Base-by-base conservation (phyloP, 2,113 vertebrate species). In the Perca schrenkii region DNA sequence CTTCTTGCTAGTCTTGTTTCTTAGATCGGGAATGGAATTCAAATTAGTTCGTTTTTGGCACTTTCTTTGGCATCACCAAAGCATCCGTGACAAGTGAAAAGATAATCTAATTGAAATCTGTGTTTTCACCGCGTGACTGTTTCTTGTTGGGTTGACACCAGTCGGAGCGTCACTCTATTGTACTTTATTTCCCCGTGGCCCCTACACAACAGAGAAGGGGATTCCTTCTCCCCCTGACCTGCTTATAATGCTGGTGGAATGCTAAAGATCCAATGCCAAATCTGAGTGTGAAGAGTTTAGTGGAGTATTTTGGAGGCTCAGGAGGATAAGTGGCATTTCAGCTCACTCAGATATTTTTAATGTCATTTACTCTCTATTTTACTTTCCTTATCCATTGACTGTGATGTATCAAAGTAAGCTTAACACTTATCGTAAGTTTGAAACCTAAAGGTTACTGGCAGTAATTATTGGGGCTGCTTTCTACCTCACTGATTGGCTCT, bases 231-330 rank as follows among this genome's bases (percentile, higher is more conserved):
- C 78, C 34, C 16, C 78, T 46, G 67, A 66, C 75, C 79, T 85
- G 77, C 63, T 88, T 80, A 64, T 86, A 89, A 63, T 84, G 63
- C 73, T n/a, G 36, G 10, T 74, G 78, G 88, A 91, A 89, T 87
- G 80, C 77, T 43, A 68, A 77, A 83, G 82, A 84, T 73, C 77
- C 73, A 64, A 7, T 50, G 36, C 71, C 68, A 71, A 85, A 82
- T 74, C 73, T 67, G 21, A 49, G 67, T 49, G 53, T 50, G 46
- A 83, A 82, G 78, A 84, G 87, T 87, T 92, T 79, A 81, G 72
- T 6, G 1, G 65, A 64, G 64, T 68, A 56, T 74, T 85, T 83
- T 85, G 73, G 53, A 73, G 65, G 78, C 73, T 84, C 65, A 54
- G 15, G 62, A 74, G 78, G 60, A 85, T 83, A 86, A 89, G 67